Percentiles rank a stretch among this genome's conserved stretches.
Conservation (phyloP, 2,113 vertebrate genomes). For the Sardina pilchardus region DNA sequence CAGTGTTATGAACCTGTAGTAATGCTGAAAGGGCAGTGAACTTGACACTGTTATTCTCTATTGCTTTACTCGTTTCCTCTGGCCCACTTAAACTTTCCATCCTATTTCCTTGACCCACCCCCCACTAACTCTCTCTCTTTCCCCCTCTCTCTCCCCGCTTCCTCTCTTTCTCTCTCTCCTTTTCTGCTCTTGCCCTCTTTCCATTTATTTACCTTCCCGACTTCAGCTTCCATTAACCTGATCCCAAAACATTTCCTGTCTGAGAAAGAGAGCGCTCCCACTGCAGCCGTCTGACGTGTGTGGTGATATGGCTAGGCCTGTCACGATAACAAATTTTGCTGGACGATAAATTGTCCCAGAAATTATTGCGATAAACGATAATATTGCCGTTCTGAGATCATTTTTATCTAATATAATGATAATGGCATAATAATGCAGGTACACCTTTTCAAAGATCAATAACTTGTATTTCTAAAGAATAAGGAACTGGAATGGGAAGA, state of each 20-base stretch:
- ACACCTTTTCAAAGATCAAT: no score
- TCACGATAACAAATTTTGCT: no score
- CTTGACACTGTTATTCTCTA: neutral
- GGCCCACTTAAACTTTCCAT: neutral
- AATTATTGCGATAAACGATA: no score
- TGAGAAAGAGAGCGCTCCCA: neutral
- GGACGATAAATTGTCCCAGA: no score
- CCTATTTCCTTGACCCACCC: neutral
- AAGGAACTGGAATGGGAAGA: no score
- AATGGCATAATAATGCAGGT: no score
- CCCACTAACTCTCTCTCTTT: neutral
- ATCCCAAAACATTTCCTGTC: neutral
- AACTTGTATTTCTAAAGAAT: no score
- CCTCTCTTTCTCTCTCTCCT: neutral
- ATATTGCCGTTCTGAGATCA: no score
- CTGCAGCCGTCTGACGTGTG: neutral
- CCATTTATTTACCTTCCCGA: neutral
- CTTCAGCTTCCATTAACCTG: constrained; percentile 16
- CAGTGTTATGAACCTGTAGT: no score
- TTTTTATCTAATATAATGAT: no score
- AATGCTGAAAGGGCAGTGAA: no score
- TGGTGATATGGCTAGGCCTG: neutral
- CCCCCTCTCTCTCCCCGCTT: neutral
- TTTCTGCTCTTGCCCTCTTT: neutral
- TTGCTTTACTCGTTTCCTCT: neutral